These are phyloP conservation scores for Hydractinia echinata DNA, from an alignment of 30 jellyfish, hydroid and myxozoan species.

Conservation along the genomic window DNA sequence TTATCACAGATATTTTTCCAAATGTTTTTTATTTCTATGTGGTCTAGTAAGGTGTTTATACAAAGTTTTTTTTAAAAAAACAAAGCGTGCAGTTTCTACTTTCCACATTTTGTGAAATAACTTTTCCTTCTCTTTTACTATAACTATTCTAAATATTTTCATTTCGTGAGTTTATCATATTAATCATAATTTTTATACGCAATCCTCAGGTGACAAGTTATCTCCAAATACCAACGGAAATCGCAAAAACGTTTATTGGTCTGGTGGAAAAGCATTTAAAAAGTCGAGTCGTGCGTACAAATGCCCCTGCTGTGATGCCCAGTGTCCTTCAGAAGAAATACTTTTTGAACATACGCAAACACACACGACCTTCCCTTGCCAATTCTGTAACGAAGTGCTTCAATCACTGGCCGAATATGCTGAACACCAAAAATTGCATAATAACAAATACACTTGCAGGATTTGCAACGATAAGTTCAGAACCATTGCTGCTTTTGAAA, in stretches of 20 bases:
- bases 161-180: no score
- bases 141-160: no score
- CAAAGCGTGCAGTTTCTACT: no score
- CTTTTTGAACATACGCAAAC: constrained; percentile 13
- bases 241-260: constrained; percentile 9
- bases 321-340: neutral
- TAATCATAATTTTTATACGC: no score
- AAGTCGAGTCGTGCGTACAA: constrained; percentile 10
- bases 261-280: constrained; percentile 25
- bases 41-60: no score
- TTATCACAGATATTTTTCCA: no score
- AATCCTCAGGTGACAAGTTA: no score
- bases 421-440: neutral
- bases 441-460: neutral
- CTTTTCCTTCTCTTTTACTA: no score
- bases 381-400: neutral
- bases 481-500: neutral
- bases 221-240: neutral
- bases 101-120: no score
- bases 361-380: neutral
- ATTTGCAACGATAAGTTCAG: neutral
- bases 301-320: constrained; percentile 21
- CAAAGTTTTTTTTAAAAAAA: no score
- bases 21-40: no score
- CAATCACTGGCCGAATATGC: neutral